Base-by-base conservation (phyloP, 2,113 vertebrate species). In the Clupea harengus region DNA sequence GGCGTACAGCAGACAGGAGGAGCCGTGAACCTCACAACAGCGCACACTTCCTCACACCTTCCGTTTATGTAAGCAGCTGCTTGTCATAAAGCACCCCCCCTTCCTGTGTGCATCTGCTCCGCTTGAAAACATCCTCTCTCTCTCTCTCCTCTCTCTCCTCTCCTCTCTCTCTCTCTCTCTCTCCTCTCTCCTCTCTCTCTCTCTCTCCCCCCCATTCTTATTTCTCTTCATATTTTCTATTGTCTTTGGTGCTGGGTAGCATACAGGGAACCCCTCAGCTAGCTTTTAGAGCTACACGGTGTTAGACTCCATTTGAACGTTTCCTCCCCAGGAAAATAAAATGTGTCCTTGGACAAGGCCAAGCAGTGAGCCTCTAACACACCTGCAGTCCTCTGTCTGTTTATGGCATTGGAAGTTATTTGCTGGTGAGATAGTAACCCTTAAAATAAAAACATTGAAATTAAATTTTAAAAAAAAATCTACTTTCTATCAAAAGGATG, bases 41-140 rank as follows among this genome's bases (percentile, higher is more conserved):
- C 83, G 81, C 49, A 82, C 44, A 82, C 88, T 88, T 88, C 88
- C 88, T 86, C 83, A 84, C 85, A 88, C 85, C 85, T 88, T 84
- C 82, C 85, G 50, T 88, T 84, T 88, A 88, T 88, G 80, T 88
- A 86, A 88, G 87, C 85, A 78, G 72, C 44, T 75, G n/a, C 25
- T 67, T 44, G 13, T 81, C 64, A 81, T 50, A 81, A 82, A 32
- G 25, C 67, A 83, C 47, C 81, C 13, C 44, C 72, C 20, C n/a
- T 83, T 86, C 82, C 75, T 86, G 46, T 84, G 20, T 78, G 46
- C 82, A 83, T 85, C 75, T 15, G 50, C 84, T 78, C 57, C 67
- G 72, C 52, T 46, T 84, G 82, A 81, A 84, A 86, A 88, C 78
- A 75, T 86, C 52, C 85, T 67, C 78, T 85, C 46, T 64, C 64